Evolutionary conservation across 2,888 invertebrate species (phyloP).

Genomic region (Acleris emargana): DNA sequence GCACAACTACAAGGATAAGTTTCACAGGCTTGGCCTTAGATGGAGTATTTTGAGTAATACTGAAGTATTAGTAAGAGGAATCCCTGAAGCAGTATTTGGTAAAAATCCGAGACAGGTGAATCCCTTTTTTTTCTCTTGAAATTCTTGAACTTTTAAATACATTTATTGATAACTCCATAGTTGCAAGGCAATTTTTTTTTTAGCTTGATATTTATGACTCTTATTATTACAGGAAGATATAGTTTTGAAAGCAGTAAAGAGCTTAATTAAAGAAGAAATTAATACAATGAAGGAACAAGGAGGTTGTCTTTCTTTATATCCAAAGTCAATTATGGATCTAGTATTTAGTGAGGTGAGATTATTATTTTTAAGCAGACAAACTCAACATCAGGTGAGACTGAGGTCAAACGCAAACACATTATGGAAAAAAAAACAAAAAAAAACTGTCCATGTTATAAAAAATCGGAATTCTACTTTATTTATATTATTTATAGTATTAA

Average conservation of each 20-base stretch:
- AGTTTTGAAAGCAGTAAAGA: conserved; percentile 71
- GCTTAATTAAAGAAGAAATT: conserved; percentile 84
- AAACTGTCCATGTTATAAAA: too few relatives aligned
- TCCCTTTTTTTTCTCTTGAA: conserved; percentile 9
- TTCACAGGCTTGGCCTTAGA: conserved; percentile 84
- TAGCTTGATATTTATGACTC: too few relatives aligned
- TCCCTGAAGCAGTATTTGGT: conserved; percentile 86
- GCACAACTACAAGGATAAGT: conserved; percentile 78
- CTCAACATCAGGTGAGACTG: too few relatives aligned
- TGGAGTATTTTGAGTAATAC: conserved; percentile 68
- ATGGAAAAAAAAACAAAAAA: too few relatives aligned
- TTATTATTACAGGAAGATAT: conserved; percentile 56
- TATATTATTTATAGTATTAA: too few relatives aligned
- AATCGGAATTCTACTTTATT: too few relatives aligned
- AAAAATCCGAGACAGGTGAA: conserved; percentile 80
- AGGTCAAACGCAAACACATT: too few relatives aligned
- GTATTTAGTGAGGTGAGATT: conserved; percentile 69
- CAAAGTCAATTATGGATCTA: conserved; percentile 74
- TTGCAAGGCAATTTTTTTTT: too few relatives aligned
- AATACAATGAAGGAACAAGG: conserved; percentile 77
- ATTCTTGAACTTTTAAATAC: too few relatives aligned
- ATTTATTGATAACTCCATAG: too few relatives aligned
- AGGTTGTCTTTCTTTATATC: conserved; percentile 70
- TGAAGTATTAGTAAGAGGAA: conserved; percentile 73
- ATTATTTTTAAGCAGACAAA: background rate